These are phyloP conservation scores for Tiliacea citrago DNA, from an alignment of 2,888 invertebrate species.

Conservation along the genomic window DNA sequence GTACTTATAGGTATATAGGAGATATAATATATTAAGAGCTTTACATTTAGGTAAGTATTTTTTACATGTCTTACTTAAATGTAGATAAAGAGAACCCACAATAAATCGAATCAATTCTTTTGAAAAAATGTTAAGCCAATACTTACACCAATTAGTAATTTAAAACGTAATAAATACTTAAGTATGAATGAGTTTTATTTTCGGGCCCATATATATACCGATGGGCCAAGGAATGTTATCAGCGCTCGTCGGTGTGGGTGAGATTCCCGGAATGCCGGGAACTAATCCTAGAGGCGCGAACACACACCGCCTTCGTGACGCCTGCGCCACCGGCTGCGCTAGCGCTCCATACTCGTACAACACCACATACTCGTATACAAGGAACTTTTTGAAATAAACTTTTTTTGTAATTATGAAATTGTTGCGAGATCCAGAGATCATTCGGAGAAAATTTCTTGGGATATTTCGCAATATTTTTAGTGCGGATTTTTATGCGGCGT, in stretches of 20 bases:
- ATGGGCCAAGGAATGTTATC: slow-evolving; percentile 67
- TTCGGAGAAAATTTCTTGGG: not conserved
- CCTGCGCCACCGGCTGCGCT: slow-evolving; percentile 56
- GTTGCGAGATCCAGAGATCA: not conserved
- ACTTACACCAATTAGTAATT: slow-evolving; percentile 18
- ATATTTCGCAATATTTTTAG: not conserved
- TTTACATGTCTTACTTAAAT: not conserved
- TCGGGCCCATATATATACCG: slow-evolving; percentile 31
- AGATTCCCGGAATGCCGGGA: slow-evolving; percentile 71
- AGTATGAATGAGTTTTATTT: slow-evolving; percentile 45
- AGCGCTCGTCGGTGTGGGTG: slow-evolving; percentile 56
- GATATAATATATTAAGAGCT: not conserved
- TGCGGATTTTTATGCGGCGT: not conserved
- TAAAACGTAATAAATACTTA: slow-evolving; percentile 30
- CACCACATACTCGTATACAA: slow-evolving; percentile 8
- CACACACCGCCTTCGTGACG: slow-evolving; percentile 65
- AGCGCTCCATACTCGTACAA: slow-evolving; percentile 26
- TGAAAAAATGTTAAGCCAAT: slow-evolving; percentile 18
- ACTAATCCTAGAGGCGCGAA: slow-evolving; percentile 70
- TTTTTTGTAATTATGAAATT: not conserved
- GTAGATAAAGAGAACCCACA: not conserved
- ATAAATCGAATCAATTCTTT: not conserved
- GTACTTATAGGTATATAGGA: no score
- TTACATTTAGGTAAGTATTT: not conserved
- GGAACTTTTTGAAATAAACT: slow-evolving; percentile 8